Evolutionary conservation across 1,140 invertebrate species (phyloP).

Genomic region (Cyclina sinensis): DNA sequence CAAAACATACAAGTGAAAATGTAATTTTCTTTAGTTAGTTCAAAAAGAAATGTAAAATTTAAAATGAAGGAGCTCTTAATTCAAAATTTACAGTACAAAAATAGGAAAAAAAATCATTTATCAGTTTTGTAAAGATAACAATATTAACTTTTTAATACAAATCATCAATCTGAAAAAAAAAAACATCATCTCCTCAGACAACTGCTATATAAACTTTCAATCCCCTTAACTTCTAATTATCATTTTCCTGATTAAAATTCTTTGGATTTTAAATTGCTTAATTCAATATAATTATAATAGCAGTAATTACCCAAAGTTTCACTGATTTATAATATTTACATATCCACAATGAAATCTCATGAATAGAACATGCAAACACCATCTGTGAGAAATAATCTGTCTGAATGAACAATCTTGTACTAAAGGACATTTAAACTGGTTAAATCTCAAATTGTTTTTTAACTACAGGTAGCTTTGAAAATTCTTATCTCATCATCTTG

Average conservation of each 20-base stretch:
- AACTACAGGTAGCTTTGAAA: not conserved
- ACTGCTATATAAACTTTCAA: too few relatives aligned
- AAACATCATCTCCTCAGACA: too few relatives aligned
- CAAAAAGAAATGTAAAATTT: too few relatives aligned
- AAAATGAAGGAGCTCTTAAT: too few relatives aligned
- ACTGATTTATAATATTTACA: not conserved
- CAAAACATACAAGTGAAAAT: too few relatives aligned
- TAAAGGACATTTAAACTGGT: not conserved
- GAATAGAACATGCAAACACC: not conserved
- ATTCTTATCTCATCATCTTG: not conserved
- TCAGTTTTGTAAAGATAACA: too few relatives aligned
- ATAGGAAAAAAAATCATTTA: too few relatives aligned
- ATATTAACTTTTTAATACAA: too few relatives aligned
- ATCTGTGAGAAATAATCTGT: not conserved
- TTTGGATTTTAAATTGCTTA: not conserved
- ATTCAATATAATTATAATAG: not conserved
- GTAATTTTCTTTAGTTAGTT: too few relatives aligned
- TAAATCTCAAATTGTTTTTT: slow-evolving; percentile 27
- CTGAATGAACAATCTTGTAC: not conserved
- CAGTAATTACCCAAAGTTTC: too few relatives aligned
- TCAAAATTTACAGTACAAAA: too few relatives aligned
- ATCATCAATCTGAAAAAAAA: too few relatives aligned
- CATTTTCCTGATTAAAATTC: not conserved
- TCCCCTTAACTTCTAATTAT: not conserved
- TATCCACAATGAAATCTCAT: not conserved